These are phyloP conservation scores for Trichacis sp. DNA, from an alignment of 2,888 invertebrate species.

Conservation along the genomic window DNA sequence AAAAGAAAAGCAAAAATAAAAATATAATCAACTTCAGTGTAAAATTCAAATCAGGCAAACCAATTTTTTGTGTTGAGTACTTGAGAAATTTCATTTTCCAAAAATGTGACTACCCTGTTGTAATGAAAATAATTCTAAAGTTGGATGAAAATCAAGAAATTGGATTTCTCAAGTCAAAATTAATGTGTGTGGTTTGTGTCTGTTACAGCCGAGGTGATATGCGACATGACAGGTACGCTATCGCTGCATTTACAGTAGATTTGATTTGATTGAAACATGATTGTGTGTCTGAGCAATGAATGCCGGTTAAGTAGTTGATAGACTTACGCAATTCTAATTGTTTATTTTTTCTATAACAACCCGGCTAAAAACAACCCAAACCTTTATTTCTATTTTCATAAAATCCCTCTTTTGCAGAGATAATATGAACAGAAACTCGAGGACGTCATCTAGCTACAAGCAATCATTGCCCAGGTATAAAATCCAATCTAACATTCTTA, in stretches of 20 bases:
- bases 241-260: constrained; percentile 64
- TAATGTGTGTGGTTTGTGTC: constrained; percentile 63
- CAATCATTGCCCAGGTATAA: constrained; percentile 70
- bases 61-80: too few relatives aligned
- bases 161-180: too few relatives aligned
- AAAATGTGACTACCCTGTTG: too few relatives aligned
- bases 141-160: too few relatives aligned
- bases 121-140: too few relatives aligned
- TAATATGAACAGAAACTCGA: constrained; percentile 70
- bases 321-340: too few relatives aligned
- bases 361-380: constrained; percentile 20
- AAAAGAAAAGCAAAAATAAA: too few relatives aligned
- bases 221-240: constrained; percentile 69
- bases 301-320: constrained; percentile 65
- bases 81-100: too few relatives aligned
- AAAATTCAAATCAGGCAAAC: too few relatives aligned
- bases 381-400: constrained; percentile 69
- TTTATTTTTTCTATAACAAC: too few relatives aligned
- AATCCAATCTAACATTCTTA: constrained; percentile 62
- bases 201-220: constrained; percentile 69
- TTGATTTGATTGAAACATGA: constrained; percentile 64
- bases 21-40: too few relatives aligned
- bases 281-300: constrained; percentile 67
- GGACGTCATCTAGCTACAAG: constrained; percentile 70
- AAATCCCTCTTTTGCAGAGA: constrained; percentile 69